Evolutionary conservation across 2,797 vertebrate species (phyloP).

Genomic region (Pitangus sulphuratus): DNA sequence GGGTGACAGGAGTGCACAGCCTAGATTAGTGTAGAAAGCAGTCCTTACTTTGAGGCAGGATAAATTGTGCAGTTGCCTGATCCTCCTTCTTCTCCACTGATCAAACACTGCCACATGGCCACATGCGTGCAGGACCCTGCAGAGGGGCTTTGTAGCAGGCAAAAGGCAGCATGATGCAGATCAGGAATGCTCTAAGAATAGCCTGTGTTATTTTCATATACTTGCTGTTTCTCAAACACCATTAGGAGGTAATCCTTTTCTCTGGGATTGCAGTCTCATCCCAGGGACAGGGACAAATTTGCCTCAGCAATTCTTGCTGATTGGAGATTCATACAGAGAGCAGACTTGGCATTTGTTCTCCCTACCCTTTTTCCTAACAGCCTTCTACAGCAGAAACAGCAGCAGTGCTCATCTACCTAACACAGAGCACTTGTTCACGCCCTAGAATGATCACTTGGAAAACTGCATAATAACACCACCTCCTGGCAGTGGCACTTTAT

Average conservation of each 20-base stretch:
- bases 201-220: not conserved
- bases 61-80: not conserved
- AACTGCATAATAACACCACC: not conserved
- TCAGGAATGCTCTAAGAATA: not conserved
- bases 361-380: not conserved
- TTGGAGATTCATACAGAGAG: not conserved
- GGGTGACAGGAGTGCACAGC: not conserved
- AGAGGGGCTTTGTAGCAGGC: not conserved
- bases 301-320: not conserved
- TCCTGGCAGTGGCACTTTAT: not conserved
- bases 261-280: not conserved
- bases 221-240: not conserved
- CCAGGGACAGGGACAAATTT: not conserved
- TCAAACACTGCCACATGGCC: not conserved
- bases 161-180: not conserved
- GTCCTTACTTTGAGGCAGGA: not conserved
- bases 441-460: not conserved
- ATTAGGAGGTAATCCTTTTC: not conserved
- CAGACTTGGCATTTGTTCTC: not conserved
- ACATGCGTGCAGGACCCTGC: fast-evolving
- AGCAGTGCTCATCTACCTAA: not conserved
- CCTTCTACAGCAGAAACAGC: not conserved
- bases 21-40: not conserved
- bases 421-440: not conserved
- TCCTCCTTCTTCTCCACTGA: not conserved